Conservation (phyloP, 2,797 vertebrate genomes). For the Tragelaphus oryx region DNA sequence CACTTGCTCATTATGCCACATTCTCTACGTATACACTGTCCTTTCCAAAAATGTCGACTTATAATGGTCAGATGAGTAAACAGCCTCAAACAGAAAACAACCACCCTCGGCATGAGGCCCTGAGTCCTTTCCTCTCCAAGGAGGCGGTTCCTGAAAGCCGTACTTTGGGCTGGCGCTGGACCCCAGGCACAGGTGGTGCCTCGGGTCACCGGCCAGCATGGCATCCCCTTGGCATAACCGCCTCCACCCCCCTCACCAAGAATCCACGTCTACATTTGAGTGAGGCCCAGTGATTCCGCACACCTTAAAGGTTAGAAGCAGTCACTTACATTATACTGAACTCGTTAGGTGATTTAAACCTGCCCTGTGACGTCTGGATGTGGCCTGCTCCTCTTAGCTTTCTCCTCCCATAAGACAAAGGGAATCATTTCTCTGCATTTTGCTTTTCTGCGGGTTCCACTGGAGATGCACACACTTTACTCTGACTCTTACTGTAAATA, state of each 20-base stretch:
- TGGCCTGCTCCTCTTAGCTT: neutral
- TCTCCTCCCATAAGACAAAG: neutral
- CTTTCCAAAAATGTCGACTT: neutral
- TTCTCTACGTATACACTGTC: neutral
- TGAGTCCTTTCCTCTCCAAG: too few relatives aligned
- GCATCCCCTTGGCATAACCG: fast-evolving
- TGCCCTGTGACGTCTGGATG: neutral
- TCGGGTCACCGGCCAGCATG: fast-evolving
- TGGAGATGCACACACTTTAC: too few relatives aligned
- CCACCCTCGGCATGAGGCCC: neutral
- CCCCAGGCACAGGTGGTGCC: neutral
- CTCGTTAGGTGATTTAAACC: neutral
- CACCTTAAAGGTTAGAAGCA: neutral
- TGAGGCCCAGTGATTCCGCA: neutral
- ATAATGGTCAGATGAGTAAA: neutral
- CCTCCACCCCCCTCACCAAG: neutral
- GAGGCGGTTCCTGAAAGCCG: fast-evolving
- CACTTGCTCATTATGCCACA: fast-evolving
- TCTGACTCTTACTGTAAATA: neutral
- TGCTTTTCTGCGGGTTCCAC: neutral
- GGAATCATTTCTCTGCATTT: neutral
- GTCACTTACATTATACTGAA: neutral
- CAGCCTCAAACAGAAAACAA: neutral
- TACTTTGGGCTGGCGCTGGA: fast-evolving
- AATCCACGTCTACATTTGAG: neutral